These are phyloP conservation scores for Petrocephalus sullivani DNA, from an alignment of 2,797 vertebrate genomes.

Conservation along the genomic window DNA sequence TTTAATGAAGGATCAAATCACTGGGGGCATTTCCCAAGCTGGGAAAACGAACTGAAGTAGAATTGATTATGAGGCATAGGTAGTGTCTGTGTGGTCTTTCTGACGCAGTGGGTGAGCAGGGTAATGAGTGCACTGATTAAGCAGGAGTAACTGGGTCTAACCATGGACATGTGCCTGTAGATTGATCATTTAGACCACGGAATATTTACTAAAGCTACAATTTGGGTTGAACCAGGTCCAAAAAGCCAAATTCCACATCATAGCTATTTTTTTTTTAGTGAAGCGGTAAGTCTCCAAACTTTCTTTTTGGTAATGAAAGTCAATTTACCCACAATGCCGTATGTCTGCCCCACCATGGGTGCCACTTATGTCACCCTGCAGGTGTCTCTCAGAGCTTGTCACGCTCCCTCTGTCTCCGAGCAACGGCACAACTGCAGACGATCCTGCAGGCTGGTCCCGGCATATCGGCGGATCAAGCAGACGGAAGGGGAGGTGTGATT, in stretches of 20 bases:
- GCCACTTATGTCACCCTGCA: not conserved
- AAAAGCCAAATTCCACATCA: too few species aligned
- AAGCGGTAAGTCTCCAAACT: not conserved
- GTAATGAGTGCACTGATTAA: constrained; percentile 50
- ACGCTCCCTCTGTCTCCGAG: not conserved
- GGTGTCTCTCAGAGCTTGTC: not conserved
- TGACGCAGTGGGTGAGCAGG: constrained; percentile 49
- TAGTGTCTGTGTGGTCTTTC: constrained; percentile 17
- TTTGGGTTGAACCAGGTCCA: too few species aligned
- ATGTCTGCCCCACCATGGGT: not conserved
- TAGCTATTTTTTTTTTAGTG: not conserved
- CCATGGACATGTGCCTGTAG: not conserved
- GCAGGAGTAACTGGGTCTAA: constrained; percentile 39
- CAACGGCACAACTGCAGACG: not conserved
- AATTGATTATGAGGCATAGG: not conserved
- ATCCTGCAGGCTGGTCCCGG: not conserved
- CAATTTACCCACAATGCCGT: not conserved
- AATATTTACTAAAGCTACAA: not conserved
- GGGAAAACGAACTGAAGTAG: not conserved
- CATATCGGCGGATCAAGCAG: not conserved
- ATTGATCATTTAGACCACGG: not conserved
- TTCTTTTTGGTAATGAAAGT: not conserved
- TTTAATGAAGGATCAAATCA: not conserved
- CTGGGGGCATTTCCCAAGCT: not conserved
- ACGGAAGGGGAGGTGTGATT: not conserved